Percentiles rank a stretch among this genome's conserved stretches.
These are phyloP conservation scores for Folsomia manolachei DNA, from an alignment of 2,888 invertebrate species.

Conservation along the genomic window DNA sequence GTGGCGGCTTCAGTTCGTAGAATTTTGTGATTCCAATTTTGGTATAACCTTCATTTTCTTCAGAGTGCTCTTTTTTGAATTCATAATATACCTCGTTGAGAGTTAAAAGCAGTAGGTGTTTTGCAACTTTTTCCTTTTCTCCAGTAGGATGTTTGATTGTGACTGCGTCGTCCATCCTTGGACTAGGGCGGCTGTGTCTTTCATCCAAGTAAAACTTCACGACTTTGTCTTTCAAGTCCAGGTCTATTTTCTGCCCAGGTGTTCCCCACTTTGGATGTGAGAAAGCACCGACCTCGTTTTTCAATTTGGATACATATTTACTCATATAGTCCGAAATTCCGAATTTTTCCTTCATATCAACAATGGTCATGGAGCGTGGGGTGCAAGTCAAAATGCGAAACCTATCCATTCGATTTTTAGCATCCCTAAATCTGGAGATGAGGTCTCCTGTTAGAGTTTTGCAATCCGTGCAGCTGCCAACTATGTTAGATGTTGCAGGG, in stretches of 20 bases:
- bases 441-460: too few species aligned
- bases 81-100: neutral
- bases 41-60: neutral
- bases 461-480: too few species aligned
- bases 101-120: neutral
- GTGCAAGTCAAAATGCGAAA: neutral
- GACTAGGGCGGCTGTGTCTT: neutral
- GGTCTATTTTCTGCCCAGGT: neutral
- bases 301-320: neutral
- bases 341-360: neutral
- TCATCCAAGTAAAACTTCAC: neutral
- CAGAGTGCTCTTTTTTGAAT: neutral
- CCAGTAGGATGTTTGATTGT: neutral
- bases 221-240: neutral
- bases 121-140: neutral
- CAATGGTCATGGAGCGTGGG: neutral
- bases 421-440: too few species aligned
- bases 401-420: neutral
- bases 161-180: neutral
- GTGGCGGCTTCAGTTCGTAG: neutral
- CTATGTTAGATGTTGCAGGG: too few species aligned
- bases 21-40: neutral
- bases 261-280: neutral
- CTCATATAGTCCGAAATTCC: neutral
- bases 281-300: neutral